Conservation (phyloP, 2,113 vertebrate genomes). For the Taurulus bubalis region DNA sequence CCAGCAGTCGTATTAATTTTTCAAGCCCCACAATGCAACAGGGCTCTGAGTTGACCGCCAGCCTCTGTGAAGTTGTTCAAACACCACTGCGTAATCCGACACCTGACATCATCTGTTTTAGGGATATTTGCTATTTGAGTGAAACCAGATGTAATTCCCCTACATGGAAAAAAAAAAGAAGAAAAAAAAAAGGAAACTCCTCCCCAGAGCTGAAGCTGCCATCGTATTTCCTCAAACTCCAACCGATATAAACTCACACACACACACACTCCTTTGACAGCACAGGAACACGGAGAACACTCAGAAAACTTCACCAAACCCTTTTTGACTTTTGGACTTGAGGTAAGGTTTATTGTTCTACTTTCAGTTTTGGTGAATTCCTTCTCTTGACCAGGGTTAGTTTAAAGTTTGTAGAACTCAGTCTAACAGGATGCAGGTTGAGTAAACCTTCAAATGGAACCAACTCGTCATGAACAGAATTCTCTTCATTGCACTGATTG, state of each 20-base stretch:
- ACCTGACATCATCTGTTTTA: slow-evolving; percentile 74
- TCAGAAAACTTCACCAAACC: slow-evolving; percentile 17
- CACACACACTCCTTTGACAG: slow-evolving; percentile 51
- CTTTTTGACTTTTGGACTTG: slow-evolving; percentile 9
- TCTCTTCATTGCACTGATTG: background rate
- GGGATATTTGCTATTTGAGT: slow-evolving; percentile 25
- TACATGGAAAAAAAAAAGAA: slow-evolving; percentile 4
- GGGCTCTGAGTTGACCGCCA: background rate
- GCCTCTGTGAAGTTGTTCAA: background rate
- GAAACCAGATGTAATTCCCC: slow-evolving; percentile 77
- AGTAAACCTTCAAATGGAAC: background rate
- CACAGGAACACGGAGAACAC: slow-evolving; percentile 4
- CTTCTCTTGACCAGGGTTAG: background rate
- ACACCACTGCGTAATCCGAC: slow-evolving; percentile 65
- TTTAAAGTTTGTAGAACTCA: background rate
- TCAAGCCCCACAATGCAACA: slow-evolving; percentile 7
- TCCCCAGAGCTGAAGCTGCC: slow-evolving; percentile 41
- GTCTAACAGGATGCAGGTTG: background rate
- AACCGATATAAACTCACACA: slow-evolving; percentile 63
- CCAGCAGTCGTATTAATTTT: background rate
- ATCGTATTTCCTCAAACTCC: slow-evolving; percentile 78
- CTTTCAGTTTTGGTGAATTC: background rate
- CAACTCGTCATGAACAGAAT: background rate
- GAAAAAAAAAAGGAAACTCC: slow-evolving; percentile 32
- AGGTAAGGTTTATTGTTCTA: slow-evolving; percentile 56